Evolutionary conservation across 2,888 invertebrate genomes (phyloP).

Genomic region (Lepidochrysops patricia): DNA sequence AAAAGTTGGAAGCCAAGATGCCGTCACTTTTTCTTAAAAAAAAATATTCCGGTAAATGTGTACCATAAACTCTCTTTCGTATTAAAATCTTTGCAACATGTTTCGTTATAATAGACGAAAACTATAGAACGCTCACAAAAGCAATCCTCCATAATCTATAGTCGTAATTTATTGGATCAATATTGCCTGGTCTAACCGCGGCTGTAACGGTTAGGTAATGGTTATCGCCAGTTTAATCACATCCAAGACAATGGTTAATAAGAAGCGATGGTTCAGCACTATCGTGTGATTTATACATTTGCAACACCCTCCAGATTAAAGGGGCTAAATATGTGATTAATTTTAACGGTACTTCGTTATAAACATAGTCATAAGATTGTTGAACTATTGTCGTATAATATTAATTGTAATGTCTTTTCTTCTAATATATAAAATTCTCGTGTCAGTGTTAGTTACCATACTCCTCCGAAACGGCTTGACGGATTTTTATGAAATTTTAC

Average conservation of each 20-base stretch:
- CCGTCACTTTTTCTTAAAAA: too few species aligned
- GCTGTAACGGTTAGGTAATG: slow-evolving; percentile 39
- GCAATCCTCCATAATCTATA: slow-evolving; percentile 51
- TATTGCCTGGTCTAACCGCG: slow-evolving; percentile 53
- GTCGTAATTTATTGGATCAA: slow-evolving; percentile 68
- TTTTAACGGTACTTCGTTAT: not conserved
- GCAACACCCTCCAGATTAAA: slow-evolving; percentile 35
- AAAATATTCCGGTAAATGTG: too few species aligned
- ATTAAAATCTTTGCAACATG: not conserved
- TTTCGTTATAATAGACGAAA: slow-evolving; percentile 8
- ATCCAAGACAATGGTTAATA: slow-evolving; percentile 68
- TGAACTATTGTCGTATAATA: too few species aligned
- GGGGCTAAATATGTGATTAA: not conserved
- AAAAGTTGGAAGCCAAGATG: too few species aligned
- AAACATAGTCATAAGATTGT: too few species aligned
- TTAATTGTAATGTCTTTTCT: too few species aligned
- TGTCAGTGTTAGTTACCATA: too few species aligned
- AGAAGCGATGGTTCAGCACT: slow-evolving; percentile 62
- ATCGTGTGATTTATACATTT: slow-evolving; percentile 59
- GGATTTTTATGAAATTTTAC: too few species aligned
- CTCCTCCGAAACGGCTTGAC: too few species aligned
- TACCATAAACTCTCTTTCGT: not conserved
- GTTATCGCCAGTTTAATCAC: slow-evolving; percentile 70
- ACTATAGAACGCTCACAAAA: slow-evolving; percentile 31
- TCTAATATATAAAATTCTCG: too few species aligned